phyloP scores from a whole-genome alignment of 2,888 invertebrate species.

The Cheilosia impressa region DNA sequence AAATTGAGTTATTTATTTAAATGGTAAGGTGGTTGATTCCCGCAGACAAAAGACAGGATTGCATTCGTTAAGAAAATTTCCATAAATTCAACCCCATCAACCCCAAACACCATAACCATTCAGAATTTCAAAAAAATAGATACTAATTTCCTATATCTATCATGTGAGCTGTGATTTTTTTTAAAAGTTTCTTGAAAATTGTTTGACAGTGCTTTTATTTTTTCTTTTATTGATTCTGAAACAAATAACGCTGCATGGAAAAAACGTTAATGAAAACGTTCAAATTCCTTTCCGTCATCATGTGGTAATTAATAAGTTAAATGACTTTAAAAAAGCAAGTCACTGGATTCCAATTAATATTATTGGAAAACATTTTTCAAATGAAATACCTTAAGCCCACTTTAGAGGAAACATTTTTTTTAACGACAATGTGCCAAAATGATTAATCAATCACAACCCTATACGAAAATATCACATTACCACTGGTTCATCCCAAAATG shows the following conservation, averaged over 20 bases:
- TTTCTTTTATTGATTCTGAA: too few species aligned
- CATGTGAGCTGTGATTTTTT: neutral
- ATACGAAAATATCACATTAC: conserved; percentile 69
- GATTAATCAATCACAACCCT: conserved; percentile 73
- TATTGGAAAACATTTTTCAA: neutral
- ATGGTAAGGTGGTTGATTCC: too few species aligned
- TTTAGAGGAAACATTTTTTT: neutral
- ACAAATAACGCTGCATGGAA: neutral
- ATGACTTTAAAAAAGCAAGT: conserved; percentile 46
- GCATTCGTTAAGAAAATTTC: too few species aligned
- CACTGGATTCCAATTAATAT: conserved; percentile 59
- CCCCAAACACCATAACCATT: too few species aligned
- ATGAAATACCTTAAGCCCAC: conserved; percentile 12
- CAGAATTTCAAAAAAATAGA: neutral
- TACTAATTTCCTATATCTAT: neutral
- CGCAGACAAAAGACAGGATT: too few species aligned
- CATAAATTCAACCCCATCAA: too few species aligned
- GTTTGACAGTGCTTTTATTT: too few species aligned
- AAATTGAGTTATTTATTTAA: too few species aligned
- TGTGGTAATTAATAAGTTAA: conserved; percentile 50
- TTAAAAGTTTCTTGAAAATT: neutral
- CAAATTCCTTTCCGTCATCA: conserved; percentile 30
- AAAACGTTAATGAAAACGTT: neutral
- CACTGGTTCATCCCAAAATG: conserved; percentile 74
- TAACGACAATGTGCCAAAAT: conserved; percentile 65